phyloP scores from a whole-genome alignment of 2,797 vertebrate species.

The Typhlichthys eigenmanni region DNA sequence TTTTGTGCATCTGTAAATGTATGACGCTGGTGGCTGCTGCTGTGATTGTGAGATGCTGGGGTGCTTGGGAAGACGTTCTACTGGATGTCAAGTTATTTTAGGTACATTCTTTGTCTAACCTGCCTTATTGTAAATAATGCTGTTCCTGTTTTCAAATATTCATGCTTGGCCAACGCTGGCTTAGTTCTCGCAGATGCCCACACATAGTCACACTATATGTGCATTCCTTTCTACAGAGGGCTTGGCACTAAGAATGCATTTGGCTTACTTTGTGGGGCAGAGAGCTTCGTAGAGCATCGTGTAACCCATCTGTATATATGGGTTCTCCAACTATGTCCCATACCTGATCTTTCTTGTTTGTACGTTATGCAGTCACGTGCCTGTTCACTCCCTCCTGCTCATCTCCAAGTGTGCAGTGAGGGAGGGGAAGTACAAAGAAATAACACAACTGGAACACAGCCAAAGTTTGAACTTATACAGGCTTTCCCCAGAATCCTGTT shows the following conservation, averaged over 20 bases:
- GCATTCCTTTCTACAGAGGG: slow-evolving; percentile 19
- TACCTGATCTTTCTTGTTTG: too few relatives aligned
- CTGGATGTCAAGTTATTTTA: too few relatives aligned
- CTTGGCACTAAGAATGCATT: neutral
- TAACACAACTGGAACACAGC: slow-evolving; percentile 13
- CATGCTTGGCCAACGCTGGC: slow-evolving; percentile 45
- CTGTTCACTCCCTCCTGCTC: too few relatives aligned
- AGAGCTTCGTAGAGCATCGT: neutral
- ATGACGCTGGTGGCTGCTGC: too few relatives aligned
- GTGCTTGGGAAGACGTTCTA: too few relatives aligned
- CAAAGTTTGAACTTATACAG: slow-evolving; percentile 48
- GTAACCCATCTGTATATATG: too few relatives aligned
- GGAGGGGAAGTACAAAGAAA: too few relatives aligned
- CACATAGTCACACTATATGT: neutral
- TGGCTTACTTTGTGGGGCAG: neutral
- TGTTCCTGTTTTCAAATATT: slow-evolving; percentile 64
- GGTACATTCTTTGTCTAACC: neutral
- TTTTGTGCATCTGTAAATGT: neutral
- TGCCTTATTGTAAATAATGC: slow-evolving; percentile 13
- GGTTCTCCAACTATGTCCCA: too few relatives aligned
- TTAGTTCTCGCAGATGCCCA: slow-evolving; percentile 35
- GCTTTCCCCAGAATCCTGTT: slow-evolving; percentile 40
- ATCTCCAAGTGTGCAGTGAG: too few relatives aligned
- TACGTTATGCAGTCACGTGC: too few relatives aligned
- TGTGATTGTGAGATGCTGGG: too few relatives aligned